phyloP scores from a whole-genome alignment of 2,888 invertebrate species.

The Neria commutata region DNA sequence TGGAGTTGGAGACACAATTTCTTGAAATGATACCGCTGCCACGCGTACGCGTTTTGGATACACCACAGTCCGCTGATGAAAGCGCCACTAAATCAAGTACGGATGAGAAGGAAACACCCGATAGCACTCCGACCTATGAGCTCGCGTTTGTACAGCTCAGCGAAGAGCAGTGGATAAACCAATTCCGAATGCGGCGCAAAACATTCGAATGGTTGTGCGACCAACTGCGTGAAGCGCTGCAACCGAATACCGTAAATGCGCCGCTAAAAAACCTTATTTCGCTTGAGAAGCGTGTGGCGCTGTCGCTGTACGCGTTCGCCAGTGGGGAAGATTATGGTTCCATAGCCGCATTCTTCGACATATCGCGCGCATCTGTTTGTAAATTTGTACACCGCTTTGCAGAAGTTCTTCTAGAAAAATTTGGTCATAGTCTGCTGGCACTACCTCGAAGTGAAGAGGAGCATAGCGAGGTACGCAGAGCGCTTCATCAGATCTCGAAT shows the following conservation, averaged over 20 bases:
- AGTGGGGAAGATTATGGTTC: conserved; percentile 50
- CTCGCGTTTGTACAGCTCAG: conserved; percentile 30
- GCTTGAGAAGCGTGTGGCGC: conserved; percentile 50
- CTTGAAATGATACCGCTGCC: conserved; percentile 43
- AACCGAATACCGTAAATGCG: conserved; percentile 31
- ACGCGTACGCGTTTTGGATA: neutral
- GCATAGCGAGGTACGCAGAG: conserved; percentile 42
- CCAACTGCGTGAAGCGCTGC: conserved; percentile 37
- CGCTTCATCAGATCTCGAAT: conserved; percentile 50
- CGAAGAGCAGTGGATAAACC: conserved; percentile 48
- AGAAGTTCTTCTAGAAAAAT: conserved; percentile 44
- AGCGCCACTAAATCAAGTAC: too few relatives aligned
- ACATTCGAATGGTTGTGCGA: conserved; percentile 49
- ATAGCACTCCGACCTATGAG: neutral
- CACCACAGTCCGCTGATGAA: too few relatives aligned
- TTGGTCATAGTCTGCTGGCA: conserved; percentile 41
- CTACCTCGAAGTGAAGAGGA: conserved; percentile 47
- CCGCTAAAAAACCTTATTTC: conserved; percentile 38
- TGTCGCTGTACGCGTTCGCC: conserved; percentile 53
- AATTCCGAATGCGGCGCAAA: conserved; percentile 48
- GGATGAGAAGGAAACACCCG: neutral
- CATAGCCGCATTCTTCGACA: conserved; percentile 48
- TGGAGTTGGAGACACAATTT: conserved; percentile 50
- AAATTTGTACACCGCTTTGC: conserved; percentile 54
- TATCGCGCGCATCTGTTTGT: conserved; percentile 47